Evolutionary conservation across 2,888 invertebrate species (phyloP).

Genomic region (Morpho achilles): DNA sequence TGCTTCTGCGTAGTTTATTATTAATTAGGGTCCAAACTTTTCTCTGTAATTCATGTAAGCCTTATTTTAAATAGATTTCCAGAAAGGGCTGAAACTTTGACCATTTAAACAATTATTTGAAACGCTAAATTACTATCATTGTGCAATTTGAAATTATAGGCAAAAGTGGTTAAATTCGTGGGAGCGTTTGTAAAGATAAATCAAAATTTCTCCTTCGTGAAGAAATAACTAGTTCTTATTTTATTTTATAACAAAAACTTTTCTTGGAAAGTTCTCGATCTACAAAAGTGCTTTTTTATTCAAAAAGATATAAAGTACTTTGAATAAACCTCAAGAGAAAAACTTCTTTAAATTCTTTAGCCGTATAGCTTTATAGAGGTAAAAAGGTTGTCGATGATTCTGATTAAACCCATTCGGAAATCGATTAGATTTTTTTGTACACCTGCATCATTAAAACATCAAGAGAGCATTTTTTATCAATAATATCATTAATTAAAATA

Average conservation of each 20-base stretch:
- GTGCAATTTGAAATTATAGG: slow-evolving; percentile 8
- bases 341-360: too few relatives aligned
- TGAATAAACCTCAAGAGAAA: slow-evolving; percentile 2
- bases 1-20: slow-evolving; percentile 45
- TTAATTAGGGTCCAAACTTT: slow-evolving; percentile 58
- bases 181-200: slow-evolving; percentile 7
- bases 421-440: too few relatives aligned
- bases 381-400: too few relatives aligned
- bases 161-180: slow-evolving; percentile 8
- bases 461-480: too few relatives aligned
- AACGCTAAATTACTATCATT: slow-evolving; percentile 14
- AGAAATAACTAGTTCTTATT: slow-evolving; percentile 7
- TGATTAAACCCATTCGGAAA: too few relatives aligned
- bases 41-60: slow-evolving; percentile 52
- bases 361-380: too few relatives aligned
- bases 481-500: too few relatives aligned
- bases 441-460: too few relatives aligned
- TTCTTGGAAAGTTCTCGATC: slow-evolving; percentile 1
- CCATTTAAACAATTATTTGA: slow-evolving; percentile 45
- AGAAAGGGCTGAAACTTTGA: slow-evolving; percentile 39
- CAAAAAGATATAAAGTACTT: slow-evolving; percentile 4
- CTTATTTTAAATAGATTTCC: slow-evolving; percentile 51
- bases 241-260: slow-evolving; percentile 10
- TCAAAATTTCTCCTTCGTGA: slow-evolving; percentile 5
- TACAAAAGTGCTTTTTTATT: not conserved